Base-by-base conservation (phyloP, 2,888 invertebrate genomes). In the Platycnemis pennipes region DNA sequence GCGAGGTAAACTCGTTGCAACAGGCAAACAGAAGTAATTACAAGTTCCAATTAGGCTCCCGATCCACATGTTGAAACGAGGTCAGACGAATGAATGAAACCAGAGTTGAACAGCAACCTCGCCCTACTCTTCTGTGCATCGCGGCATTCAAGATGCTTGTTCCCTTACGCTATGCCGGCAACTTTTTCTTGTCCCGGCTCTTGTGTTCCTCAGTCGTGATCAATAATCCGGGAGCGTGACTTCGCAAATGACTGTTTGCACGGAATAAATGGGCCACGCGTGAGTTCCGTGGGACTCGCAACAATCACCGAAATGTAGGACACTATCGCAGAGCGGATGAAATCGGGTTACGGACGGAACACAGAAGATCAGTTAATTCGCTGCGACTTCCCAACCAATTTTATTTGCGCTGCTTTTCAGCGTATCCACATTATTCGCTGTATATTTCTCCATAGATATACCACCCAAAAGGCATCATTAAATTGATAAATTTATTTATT, bases 71-170 rank as follows among this genome's bases (percentile, higher is more conserved):
- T 26, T 26, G 77, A 13, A 37, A 77, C 77, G 37, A 77, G 77
- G 77, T 77, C 77, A 77, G 77, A 37, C 77, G 13, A 77, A 77
- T 77, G 77, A 77, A 77, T 77, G 77, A 77, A 77, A 77, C 37
- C n/a, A n/a, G n/a, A n/a, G 11, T 8, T 77, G 77, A 77, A 77
- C 37, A 26, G 77, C 77, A 31, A 77, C 37, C 69, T 31, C 31
- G 26, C 37, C 77, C 26, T 77, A 77, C 77, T 77, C 31, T 56
- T 26, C n/a, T n/a, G n/a, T 77, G 13, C 31, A 37, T 77, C 77
- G 16, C 77, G 31, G 8, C 37, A 37, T 77, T 37, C 37, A 77
- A 77, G 77, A 31, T n/a, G 8, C 77, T 16, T 11, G 13, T 77
- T 31, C 77, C 77, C 77, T 37, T 37, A 37, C 37, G 77, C 37